A percentile compares a stretch with the other conserved stretches of the same genome.
phyloP scores from a whole-genome alignment of 2,113 vertebrate species.

The Oplegnathus fasciatus region DNA sequence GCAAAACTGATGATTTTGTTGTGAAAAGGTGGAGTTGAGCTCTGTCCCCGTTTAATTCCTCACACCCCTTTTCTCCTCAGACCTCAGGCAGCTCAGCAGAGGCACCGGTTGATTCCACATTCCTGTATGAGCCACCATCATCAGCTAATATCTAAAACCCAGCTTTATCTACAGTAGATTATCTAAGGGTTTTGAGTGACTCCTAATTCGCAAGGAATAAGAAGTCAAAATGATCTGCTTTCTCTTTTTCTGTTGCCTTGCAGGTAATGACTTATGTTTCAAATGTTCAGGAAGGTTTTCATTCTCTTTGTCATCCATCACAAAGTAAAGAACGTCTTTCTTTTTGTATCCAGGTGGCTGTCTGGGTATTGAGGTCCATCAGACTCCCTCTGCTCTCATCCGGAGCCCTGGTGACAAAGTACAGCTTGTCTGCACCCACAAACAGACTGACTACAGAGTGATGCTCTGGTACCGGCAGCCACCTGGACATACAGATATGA shows the following conservation, averaged over 20 bases:
- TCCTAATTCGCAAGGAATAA: background rate
- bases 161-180: background rate
- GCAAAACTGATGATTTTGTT: background rate
- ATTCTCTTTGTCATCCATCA: background rate
- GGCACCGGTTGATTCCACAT: background rate
- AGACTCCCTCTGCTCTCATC: slow-evolving; percentile 44
- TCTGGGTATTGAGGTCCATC: slow-evolving; percentile 12
- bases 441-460: slow-evolving; percentile 22
- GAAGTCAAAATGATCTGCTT: slow-evolving; percentile 11
- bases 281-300: background rate
- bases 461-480: slow-evolving; percentile 68
- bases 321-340: background rate
- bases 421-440: slow-evolving; percentile 44
- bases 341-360: slow-evolving; percentile 24
- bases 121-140: background rate
- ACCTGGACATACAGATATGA: slow-evolving; percentile 33
- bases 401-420: background rate
- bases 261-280: slow-evolving; percentile 11
- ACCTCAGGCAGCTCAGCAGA: background rate
- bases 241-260: slow-evolving; percentile 13
- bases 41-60: background rate
- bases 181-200: background rate
- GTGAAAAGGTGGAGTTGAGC: background rate
- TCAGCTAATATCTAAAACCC: background rate
- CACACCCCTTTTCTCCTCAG: background rate